Conservation (phyloP, 2,888 invertebrate species). For the Eugnorisma glareosa region DNA sequence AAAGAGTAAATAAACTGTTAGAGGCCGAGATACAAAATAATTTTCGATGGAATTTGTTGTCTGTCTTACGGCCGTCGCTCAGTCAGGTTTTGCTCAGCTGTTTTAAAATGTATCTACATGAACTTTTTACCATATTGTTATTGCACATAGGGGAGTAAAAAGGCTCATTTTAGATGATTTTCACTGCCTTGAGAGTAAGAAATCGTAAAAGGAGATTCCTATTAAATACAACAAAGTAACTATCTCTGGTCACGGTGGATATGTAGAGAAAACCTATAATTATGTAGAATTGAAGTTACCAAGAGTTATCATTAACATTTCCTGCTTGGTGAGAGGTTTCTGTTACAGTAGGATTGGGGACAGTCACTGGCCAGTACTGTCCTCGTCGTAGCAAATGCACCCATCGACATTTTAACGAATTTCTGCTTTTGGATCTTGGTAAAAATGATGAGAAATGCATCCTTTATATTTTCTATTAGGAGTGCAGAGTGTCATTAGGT, state of each 20-base stretch:
- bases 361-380: neutral
- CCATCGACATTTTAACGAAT: neutral
- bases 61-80: neutral
- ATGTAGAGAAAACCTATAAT: neutral
- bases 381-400: neutral
- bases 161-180: neutral
- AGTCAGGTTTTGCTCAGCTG: conserved; percentile 4
- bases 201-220: neutral
- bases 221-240: neutral
- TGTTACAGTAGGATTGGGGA: neutral
- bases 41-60: conserved; percentile 22
- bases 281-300: neutral
- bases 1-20: conserved; percentile 9
- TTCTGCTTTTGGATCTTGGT: neutral
- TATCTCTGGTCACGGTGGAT: neutral
- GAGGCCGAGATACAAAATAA: conserved; percentile 19
- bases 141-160: neutral
- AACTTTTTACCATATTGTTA: neutral
- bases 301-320: neutral
- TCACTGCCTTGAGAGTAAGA: neutral
- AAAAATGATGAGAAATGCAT: neutral
- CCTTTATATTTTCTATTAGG: neutral
- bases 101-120: neutral
- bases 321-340: neutral
- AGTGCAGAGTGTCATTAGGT: neutral